Evolutionary conservation across 2,113 vertebrate species (phyloP).

Genomic region (Centropristis striata): DNA sequence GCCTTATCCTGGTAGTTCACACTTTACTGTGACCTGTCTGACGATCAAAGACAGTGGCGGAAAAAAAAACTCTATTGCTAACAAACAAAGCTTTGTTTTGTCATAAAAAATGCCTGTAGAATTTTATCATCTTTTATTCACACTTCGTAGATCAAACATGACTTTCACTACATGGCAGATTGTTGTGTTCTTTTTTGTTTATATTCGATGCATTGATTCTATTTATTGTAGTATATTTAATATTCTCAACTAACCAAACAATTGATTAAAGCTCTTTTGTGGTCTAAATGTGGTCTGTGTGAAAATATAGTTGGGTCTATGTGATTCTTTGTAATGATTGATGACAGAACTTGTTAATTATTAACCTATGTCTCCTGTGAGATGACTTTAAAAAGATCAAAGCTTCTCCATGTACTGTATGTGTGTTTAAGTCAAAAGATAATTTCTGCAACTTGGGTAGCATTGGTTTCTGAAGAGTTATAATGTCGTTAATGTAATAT

Average conservation of each 20-base stretch:
- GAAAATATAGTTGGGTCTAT: neutral
- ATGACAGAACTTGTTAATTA: conserved; percentile 22
- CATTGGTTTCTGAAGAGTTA: neutral
- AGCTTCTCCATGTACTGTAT: neutral
- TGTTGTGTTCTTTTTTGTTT: neutral
- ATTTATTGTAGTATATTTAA: neutral
- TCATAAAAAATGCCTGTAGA: neutral
- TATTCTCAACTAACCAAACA: neutral
- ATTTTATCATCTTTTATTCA: neutral
- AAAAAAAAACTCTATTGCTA: neutral
- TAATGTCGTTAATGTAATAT: neutral
- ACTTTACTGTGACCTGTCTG: neutral
- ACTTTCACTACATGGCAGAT: neutral
- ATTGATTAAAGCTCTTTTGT: neutral
- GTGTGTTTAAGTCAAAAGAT: neutral
- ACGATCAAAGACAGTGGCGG: neutral
- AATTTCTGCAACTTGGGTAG: neutral
- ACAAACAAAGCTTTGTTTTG: neutral
- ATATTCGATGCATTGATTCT: neutral
- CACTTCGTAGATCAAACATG: neutral
- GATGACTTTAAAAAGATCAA: conserved; percentile 17
- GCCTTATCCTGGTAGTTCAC: neutral
- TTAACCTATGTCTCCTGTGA: conserved; percentile 10
- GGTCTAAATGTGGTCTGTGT: neutral
- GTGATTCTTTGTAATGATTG: neutral